A percentile compares a stretch with the other conserved stretches of the same genome.
Evolutionary conservation across 2,797 vertebrate genomes (phyloP).

Genomic region (Poecilia gillii): DNA sequence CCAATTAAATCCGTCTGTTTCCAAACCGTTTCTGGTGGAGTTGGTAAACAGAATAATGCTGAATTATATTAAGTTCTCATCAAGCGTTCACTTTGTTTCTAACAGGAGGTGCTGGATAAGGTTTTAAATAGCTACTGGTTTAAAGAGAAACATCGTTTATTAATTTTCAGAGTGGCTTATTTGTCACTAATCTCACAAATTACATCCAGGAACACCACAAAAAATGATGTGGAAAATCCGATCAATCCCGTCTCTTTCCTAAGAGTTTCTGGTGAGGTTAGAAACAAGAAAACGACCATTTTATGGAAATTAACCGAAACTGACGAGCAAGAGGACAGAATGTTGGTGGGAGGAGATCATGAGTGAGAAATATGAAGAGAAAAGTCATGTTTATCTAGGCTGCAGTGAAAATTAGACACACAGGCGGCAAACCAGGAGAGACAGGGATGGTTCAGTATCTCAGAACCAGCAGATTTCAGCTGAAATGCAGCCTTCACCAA

Average conservation of each 20-base stretch:
- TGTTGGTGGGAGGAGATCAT: slow-evolving; percentile 43
- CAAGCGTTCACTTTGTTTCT: not conserved
- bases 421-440: not conserved
- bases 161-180: not conserved
- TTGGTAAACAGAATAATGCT: not conserved
- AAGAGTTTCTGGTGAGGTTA: not conserved
- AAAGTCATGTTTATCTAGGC: slow-evolving; percentile 22
- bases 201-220: not conserved
- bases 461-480: not conserved
- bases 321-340: not conserved
- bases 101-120: not conserved
- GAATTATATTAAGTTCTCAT: not conserved
- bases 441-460: not conserved
- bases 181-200: not conserved
- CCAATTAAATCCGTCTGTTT: not conserved
- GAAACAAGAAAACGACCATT: not conserved
- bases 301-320: not conserved
- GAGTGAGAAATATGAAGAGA: not conserved
- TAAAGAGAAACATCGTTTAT: not conserved
- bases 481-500: not conserved
- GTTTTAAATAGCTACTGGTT: not conserved
- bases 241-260: not conserved
- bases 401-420: not conserved
- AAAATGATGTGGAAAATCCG: not conserved
- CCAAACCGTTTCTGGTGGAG: not conserved